A percentile compares a stretch with the other conserved stretches of the same genome.
Conservation (phyloP, 2,113 vertebrate genomes). For the Paradoxurus hermaphroditus region DNA sequence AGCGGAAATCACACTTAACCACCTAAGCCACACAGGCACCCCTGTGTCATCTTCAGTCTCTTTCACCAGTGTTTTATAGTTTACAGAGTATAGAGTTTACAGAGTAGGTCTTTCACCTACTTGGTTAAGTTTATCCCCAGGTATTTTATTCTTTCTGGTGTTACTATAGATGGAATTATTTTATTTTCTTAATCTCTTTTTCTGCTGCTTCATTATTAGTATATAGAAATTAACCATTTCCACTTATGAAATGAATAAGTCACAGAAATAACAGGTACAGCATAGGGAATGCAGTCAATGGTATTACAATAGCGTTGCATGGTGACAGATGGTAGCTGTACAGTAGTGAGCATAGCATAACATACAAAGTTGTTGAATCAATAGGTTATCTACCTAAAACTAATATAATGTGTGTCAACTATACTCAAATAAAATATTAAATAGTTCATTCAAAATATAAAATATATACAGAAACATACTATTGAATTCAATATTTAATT, state of each 20-base stretch:
- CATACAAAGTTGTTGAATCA: neutral
- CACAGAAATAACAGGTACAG: neutral
- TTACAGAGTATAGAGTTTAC: neutral
- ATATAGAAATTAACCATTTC: neutral
- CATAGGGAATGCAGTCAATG: neutral
- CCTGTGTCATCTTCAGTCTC: neutral
- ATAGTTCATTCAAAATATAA: neutral
- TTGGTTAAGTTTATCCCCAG: neutral
- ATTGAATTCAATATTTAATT: neutral
- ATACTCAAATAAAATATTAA: neutral
- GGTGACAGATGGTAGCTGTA: neutral
- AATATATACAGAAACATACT: neutral
- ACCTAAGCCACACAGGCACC: no score
- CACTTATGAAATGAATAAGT: no score
- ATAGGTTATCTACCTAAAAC: neutral
- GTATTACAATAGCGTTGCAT: neutral
- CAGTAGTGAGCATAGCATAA: neutral
- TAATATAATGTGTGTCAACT: neutral
- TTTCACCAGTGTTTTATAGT: neutral
- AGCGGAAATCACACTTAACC: no score
- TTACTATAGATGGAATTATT: neutral
- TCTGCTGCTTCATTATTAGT: neutral
- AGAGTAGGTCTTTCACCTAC: neutral
- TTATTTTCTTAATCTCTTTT: neutral
- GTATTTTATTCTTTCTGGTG: neutral